Conservation (phyloP, 1,140 invertebrate genomes). For the Centruroides sculpturatus region DNA sequence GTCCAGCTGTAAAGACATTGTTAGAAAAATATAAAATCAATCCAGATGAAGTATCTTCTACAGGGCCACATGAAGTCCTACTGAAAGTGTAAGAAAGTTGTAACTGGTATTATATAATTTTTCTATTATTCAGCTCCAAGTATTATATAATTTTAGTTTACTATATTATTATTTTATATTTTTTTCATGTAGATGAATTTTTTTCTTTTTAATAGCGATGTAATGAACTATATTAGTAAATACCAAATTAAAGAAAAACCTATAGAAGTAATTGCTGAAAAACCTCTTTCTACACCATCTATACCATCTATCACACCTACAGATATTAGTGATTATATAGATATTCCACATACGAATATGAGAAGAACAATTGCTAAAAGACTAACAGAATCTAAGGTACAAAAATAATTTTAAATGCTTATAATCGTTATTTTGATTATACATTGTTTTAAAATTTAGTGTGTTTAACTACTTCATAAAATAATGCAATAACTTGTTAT, state of each 20-base stretch:
- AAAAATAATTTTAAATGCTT: background rate
- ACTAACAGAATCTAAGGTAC: conserved; percentile 42
- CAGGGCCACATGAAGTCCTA: conserved; percentile 42
- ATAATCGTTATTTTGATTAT: too few species aligned
- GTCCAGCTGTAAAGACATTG: conserved; percentile 45
- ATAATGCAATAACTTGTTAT: too few species aligned
- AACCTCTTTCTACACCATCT: background rate
- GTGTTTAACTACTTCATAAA: too few species aligned
- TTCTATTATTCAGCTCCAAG: background rate
- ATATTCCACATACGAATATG: conserved; percentile 32
- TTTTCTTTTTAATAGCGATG: conserved; percentile 30
- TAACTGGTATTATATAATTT: background rate
- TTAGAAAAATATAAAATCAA: conserved; percentile 43
- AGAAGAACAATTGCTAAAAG: conserved; percentile 39
- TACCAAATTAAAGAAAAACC: background rate
- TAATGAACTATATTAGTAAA: conserved; percentile 42
- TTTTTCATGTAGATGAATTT: background rate
- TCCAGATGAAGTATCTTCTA: conserved; percentile 33
- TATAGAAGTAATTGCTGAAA: background rate
- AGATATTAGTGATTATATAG: conserved; percentile 19
- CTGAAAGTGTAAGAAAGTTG: conserved; percentile 33
- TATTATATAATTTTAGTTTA: too few species aligned
- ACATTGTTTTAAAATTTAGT: too few species aligned
- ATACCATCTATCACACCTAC: background rate
- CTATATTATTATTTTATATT: background rate